These are phyloP conservation scores for Chrysotoxum bicinctum DNA, from an alignment of 2,888 invertebrate species.

Conservation along the genomic window DNA sequence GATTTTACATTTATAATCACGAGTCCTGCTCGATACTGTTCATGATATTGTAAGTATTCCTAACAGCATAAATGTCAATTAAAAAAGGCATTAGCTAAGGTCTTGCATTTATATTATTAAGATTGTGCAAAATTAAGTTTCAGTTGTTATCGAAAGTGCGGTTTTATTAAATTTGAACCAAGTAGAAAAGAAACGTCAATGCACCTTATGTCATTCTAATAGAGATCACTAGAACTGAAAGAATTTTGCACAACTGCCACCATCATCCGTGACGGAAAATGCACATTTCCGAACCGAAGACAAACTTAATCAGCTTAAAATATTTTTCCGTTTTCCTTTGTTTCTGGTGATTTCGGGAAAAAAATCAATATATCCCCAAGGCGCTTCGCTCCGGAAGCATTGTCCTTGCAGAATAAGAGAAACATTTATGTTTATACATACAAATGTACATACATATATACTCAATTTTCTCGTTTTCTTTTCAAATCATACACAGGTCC, in stretches of 20 bases:
- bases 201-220: conserved; percentile 13
- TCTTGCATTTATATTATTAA: neutral
- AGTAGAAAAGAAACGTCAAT: conserved; percentile 38
- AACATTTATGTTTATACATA: too few species aligned
- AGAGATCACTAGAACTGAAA: neutral
- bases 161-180: conserved; percentile 22
- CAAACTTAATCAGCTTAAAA: conserved; percentile 60
- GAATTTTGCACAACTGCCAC: neutral
- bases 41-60: too few species aligned
- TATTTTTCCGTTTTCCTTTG: conserved; percentile 15
- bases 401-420: conserved; percentile 25
- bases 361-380: conserved; percentile 59
- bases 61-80: too few species aligned
- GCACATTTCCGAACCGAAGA: conserved; percentile 22
- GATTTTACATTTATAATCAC: too few species aligned
- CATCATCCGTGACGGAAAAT: neutral
- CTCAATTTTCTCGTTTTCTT: conserved; percentile 41
- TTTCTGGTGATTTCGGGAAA: conserved; percentile 26
- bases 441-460: too few species aligned
- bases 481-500: conserved; percentile 57
- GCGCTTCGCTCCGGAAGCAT: conserved; percentile 31
- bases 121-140: conserved; percentile 16
- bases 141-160: conserved; percentile 25
- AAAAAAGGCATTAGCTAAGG: too few species aligned
- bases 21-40: too few species aligned